Evolutionary conservation across 2,888 invertebrate genomes (phyloP).

Genomic region (Eretmocerus hayati): DNA sequence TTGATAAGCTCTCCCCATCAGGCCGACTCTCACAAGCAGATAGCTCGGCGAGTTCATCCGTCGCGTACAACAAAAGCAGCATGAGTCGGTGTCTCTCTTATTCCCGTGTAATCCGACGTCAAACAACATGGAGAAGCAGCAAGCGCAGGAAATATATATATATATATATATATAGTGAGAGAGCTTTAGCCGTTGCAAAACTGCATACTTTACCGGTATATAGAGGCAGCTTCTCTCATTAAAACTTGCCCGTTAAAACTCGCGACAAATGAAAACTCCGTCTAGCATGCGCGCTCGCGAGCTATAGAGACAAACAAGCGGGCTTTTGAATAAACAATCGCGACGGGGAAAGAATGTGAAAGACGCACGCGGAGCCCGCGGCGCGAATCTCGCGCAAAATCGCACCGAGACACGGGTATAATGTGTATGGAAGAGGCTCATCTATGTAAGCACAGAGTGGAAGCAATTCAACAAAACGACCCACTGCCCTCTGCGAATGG

Average conservation of each 20-base stretch:
- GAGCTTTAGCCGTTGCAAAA: not conserved
- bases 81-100: no score
- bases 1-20: no score
- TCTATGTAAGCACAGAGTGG: not conserved
- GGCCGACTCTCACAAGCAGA: no score
- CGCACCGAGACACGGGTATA: not conserved
- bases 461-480: constrained; percentile 10
- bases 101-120: not conserved
- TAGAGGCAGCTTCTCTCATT: constrained; percentile 2
- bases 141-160: no score
- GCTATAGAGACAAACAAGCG: not conserved
- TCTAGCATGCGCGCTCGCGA: no score
- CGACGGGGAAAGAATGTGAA: constrained; percentile 3
- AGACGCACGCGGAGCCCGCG: not conserved
- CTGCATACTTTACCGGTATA: not conserved
- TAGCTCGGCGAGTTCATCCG: no score
- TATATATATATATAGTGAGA: no score
- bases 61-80: no score
- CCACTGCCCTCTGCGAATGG: no score
- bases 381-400: not conserved
- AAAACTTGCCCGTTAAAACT: constrained; percentile 7
- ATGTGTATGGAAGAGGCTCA: not conserved
- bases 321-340: constrained; percentile 11
- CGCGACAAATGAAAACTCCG: not conserved
- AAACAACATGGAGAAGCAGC: not conserved